Evolutionary conservation across 1,140 invertebrate species (phyloP), one percentile per base, ranked within the genome.

Genomic region (Harlomillsia oculata): DNA sequence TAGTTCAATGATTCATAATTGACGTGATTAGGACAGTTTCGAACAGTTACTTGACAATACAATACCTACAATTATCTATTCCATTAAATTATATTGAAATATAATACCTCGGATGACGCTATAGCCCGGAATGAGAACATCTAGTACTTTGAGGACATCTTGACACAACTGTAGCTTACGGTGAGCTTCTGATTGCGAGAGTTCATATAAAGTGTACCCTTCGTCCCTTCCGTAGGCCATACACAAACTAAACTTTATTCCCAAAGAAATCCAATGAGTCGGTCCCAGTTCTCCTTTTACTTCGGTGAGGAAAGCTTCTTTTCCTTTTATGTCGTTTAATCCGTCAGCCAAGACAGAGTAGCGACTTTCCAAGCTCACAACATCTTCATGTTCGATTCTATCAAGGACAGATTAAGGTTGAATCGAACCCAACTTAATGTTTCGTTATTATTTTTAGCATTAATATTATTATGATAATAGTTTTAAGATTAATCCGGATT

Each of bases 131-230:
- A 84, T 82, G 28, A 89, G 76, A 13, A 83, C 70, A 63, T 87
- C 77, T 2, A 87, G 72, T 25, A 86, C 77, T 37, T 77, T 74
- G 8, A 89, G 69, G 0, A 89, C 69, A 16, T 82, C 72, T 6
- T 76, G 73, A 59, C 85, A 88, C 41, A 87, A 72, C 3, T 84
- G 80, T 0, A 81, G 74, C 72, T 90, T 90, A 21, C 84, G 74
- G 66, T 88, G 81, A 26, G 88, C 71, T 56, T 86, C 72, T 3
- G 84, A 65, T 67, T 84, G 78, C 0, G 81, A 79, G 43, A 89
- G 69, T 65, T 49, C 87, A 79, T 54, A 83, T 79, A 54, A 85
- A 70, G 26, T 75, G 72, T 65, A 83, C 85, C 36, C 60, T 9
- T 80, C 82, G 41, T 65, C 59, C 23, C 54, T 50, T 14, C 63